Conservation (phyloP, 2,797 vertebrate species). For the Neosalanx taihuensis region DNA sequence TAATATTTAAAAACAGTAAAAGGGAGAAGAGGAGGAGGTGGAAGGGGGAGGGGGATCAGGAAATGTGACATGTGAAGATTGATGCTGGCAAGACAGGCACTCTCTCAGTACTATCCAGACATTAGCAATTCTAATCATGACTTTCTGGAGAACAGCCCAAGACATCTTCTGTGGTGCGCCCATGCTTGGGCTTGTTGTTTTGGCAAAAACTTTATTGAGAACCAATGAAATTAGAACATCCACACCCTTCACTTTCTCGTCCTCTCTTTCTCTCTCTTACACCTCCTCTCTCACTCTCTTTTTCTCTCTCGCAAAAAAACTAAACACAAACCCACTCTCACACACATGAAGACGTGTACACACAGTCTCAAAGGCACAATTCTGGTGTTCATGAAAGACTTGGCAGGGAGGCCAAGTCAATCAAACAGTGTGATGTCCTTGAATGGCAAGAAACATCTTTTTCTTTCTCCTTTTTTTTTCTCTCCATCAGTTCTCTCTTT, state of each 20-base stretch:
- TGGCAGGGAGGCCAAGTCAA: not conserved
- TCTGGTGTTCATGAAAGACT: not conserved
- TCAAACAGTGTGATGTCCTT: not conserved
- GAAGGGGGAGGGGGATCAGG: not conserved
- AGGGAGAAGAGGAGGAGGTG: conserved; percentile 8
- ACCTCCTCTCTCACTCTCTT: conserved; percentile 37
- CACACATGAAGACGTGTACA: not conserved
- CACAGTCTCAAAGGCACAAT: conserved; percentile 5
- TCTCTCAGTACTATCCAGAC: conserved; percentile 10
- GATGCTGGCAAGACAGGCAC: not conserved
- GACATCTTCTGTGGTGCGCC: conserved; percentile 1
- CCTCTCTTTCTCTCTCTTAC: not conserved
- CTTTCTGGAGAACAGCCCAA: conserved; percentile 28
- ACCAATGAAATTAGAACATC: conserved; percentile 25
- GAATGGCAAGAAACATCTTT: not conserved
- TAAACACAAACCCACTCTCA: conserved; percentile 4
- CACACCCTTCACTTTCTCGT: conserved; percentile 27
- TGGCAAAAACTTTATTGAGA: not conserved
- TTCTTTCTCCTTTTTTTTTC: not conserved
- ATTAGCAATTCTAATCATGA: conserved; percentile 51
- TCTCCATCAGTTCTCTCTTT: not conserved
- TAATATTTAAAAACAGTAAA: conserved; percentile 60
- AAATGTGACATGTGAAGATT: too few relatives aligned
- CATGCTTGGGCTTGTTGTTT: not conserved
- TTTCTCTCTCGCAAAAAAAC: conserved; percentile 20